These are phyloP conservation scores for Micromesistius poutassou DNA, from an alignment of 2,797 vertebrate species.

Conservation along the genomic window DNA sequence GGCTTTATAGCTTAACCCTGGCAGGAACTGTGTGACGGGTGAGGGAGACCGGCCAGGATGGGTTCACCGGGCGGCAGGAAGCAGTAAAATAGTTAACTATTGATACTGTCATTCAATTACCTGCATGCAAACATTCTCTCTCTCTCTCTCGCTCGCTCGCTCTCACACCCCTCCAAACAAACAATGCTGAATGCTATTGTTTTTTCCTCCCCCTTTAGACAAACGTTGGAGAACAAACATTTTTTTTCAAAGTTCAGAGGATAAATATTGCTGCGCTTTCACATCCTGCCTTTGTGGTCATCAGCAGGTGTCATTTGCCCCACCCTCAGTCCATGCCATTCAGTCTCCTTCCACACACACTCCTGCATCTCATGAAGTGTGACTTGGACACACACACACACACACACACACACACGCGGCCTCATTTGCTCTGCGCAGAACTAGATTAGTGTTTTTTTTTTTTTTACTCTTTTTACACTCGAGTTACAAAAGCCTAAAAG, in stretches of 20 bases:
- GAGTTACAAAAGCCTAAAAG: constrained; percentile 34
- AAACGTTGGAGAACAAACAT: too few relatives aligned
- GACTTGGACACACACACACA: constrained; percentile 36
- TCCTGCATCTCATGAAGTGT: constrained; percentile 52
- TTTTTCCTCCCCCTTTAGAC: too few relatives aligned
- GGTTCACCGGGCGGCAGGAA: neutral
- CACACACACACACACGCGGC: constrained; percentile 28
- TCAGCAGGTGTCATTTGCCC: constrained; percentile 29
- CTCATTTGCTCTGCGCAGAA: constrained; percentile 32
- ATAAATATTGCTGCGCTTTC: neutral
- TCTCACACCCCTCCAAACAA: neutral
- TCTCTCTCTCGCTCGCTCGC: neutral
- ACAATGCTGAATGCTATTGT: too few relatives aligned
- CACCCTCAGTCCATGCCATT: constrained; percentile 25
- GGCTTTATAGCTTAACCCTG: too few relatives aligned
- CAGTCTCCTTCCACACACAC: constrained; percentile 37
- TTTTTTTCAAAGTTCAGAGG: neutral
- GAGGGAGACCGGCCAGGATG: too few relatives aligned
- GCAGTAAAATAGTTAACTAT: too few relatives aligned
- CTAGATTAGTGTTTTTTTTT: neutral
- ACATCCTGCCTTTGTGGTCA: constrained; percentile 16
- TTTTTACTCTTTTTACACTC: constrained; percentile 8
- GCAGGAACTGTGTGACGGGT: too few relatives aligned
- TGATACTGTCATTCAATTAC: neutral
- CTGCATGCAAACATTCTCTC: neutral